Percentiles rank a stretch among this genome's conserved stretches.
Conservation (phyloP, 2,888 invertebrate genomes). For the Perizoma flavofasciatum region DNA sequence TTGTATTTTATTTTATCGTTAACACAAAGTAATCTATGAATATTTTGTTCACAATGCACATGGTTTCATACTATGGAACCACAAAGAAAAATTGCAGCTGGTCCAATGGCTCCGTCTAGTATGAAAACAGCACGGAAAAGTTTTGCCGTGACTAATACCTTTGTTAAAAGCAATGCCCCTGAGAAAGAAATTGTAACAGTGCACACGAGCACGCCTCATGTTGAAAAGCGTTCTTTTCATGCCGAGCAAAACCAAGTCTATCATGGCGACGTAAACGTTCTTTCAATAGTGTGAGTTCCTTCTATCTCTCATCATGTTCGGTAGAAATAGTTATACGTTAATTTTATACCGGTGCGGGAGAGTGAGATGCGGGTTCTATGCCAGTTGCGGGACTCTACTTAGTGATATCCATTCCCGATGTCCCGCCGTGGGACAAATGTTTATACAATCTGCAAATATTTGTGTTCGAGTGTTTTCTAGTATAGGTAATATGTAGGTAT, state of each 20-base stretch:
- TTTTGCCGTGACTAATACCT: constrained; percentile 52
- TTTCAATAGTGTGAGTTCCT: constrained; percentile 68
- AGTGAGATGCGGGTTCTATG: too few species aligned
- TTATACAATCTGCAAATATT: too few species aligned
- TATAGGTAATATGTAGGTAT: too few species aligned
- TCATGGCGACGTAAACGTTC: constrained; percentile 69
- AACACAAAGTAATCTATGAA: neutral
- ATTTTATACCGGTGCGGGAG: too few species aligned
- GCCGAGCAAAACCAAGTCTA: constrained; percentile 67
- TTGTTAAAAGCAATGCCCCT: constrained; percentile 44
- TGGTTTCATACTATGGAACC: constrained; percentile 57
- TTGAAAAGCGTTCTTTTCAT: constrained; percentile 58
- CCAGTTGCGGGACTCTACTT: too few species aligned
- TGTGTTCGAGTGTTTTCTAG: too few species aligned
- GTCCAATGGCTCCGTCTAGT: constrained; percentile 65
- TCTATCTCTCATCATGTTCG: neutral
- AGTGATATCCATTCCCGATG: too few species aligned
- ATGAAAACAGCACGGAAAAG: constrained; percentile 59
- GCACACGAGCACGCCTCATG: constrained; percentile 65
- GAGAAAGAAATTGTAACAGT: constrained; percentile 68
- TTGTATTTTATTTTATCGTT: neutral
- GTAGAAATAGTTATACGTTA: neutral
- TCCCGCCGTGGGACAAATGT: too few species aligned
- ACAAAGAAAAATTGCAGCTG: constrained; percentile 59
- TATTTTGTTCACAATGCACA: constrained; percentile 3